Conservation (phyloP, 1,140 invertebrate genomes). For the Plutomurus gul region DNA sequence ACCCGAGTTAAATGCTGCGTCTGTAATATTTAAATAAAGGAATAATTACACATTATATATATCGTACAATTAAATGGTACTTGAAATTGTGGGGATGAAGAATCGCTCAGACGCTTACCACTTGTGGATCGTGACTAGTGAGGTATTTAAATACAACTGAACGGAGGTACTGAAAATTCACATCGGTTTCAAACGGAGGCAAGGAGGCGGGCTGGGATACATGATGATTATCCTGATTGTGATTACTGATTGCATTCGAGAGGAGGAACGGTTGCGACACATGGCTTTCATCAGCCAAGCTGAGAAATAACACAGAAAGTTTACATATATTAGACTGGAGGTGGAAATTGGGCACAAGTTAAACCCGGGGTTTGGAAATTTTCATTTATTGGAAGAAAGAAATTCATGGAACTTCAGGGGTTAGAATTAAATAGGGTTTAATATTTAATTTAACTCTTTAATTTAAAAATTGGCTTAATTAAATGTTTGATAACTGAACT, state of each 20-base stretch:
- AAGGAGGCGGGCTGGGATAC: constrained; percentile 3
- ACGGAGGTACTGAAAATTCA: constrained; percentile 51
- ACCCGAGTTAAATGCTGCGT: constrained; percentile 86
- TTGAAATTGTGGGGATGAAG: not conserved
- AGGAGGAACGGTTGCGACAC: not conserved
- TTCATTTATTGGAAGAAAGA: too few relatives aligned
- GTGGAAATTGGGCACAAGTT: too few relatives aligned
- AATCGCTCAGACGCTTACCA: constrained; percentile 40
- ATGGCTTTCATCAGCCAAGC: not conserved
- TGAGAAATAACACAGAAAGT: not conserved
- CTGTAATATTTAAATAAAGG: constrained; percentile 64
- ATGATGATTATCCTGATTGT: constrained; percentile 9
- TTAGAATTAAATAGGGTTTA: not conserved
- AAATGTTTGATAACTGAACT: not conserved
- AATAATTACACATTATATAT: not conserved
- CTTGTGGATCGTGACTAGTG: constrained; percentile 49
- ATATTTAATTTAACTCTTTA: not conserved
- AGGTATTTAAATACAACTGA: constrained; percentile 53
- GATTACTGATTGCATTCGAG: not conserved
- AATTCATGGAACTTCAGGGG: too few relatives aligned
- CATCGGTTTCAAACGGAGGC: constrained; percentile 35
- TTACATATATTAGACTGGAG: too few relatives aligned
- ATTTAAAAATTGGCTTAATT: not conserved
- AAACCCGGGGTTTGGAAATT: too few relatives aligned
- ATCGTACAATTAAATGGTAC: not conserved